phyloP scores from a whole-genome alignment of 1,140 invertebrate genomes.

The Akabosia matsudoensis region DNA sequence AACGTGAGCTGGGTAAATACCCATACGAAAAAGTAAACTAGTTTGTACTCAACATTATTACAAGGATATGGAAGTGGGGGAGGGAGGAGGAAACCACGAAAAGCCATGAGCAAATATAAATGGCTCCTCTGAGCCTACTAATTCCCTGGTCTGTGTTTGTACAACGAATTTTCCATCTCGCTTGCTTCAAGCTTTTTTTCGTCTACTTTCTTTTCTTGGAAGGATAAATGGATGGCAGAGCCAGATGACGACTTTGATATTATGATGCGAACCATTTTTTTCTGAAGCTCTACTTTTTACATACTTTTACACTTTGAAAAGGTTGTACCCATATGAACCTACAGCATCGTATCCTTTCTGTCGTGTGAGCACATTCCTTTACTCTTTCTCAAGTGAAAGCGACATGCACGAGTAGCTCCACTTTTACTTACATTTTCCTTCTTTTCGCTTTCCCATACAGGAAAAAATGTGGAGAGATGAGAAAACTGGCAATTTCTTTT shows the following conservation, averaged over 20 bases:
- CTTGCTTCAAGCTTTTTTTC: conserved; percentile 7
- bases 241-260: background rate
- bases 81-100: conserved; percentile 8
- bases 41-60: too few relatives aligned
- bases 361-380: background rate
- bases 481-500: background rate
- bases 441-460: background rate
- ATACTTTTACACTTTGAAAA: too few relatives aligned
- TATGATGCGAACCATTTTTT: background rate
- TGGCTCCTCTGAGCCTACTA: conserved; percentile 15
- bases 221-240: background rate
- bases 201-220: background rate
- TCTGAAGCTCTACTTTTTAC: background rate
- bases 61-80: background rate
- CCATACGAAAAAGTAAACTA: background rate
- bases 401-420: background rate
- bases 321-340: too few relatives aligned
- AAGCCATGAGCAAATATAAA: conserved; percentile 24
- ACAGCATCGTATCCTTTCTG: too few relatives aligned
- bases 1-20: background rate
- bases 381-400: background rate
- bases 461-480: background rate
- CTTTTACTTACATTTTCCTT: background rate
- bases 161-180: conserved; percentile 19
- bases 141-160: conserved; percentile 18